These are phyloP conservation scores for Platichthys flesus DNA, from an alignment of 2,113 vertebrate genomes.

Conservation along the genomic window DNA sequence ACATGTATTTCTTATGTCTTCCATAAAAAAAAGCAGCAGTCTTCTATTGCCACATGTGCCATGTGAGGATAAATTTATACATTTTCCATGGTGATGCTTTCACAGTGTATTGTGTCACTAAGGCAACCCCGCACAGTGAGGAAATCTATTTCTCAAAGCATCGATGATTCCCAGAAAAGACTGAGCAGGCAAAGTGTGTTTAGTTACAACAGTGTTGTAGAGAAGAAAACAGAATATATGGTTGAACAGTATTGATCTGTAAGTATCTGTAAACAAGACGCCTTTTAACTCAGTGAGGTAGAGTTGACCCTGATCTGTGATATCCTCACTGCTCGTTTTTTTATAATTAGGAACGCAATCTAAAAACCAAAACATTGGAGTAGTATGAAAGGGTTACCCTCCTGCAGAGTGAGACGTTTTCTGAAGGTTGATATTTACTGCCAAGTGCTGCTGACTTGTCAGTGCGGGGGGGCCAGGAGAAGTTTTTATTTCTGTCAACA, in stretches of 20 bases:
- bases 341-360: neutral
- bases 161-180: constrained; percentile 50
- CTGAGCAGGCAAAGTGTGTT: constrained; percentile 32
- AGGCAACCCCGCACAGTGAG: constrained; percentile 4
- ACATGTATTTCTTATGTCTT: constrained; percentile 45
- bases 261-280: constrained; percentile 6
- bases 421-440: constrained; percentile 36
- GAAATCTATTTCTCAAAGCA: constrained; percentile 36
- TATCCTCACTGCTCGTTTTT: neutral
- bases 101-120: constrained; percentile 29
- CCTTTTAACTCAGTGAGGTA: constrained; percentile 4
- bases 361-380: constrained; percentile 12
- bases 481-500: constrained; percentile 46
- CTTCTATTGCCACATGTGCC: constrained; percentile 39
- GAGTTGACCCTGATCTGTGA: neutral
- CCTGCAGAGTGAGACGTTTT: constrained; percentile 4
- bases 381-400: constrained; percentile 5
- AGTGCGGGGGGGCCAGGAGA: neutral
- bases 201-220: constrained; percentile 66
- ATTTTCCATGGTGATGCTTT: constrained; percentile 30
- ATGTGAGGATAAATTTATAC: constrained; percentile 8
- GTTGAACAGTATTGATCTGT: constrained; percentile 61
- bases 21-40: constrained; percentile 43
- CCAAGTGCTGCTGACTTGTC: constrained; percentile 38
- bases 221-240: constrained; percentile 18